Evolutionary conservation across 2,797 vertebrate genomes (phyloP).

Genomic region (Sylvia borin): DNA sequence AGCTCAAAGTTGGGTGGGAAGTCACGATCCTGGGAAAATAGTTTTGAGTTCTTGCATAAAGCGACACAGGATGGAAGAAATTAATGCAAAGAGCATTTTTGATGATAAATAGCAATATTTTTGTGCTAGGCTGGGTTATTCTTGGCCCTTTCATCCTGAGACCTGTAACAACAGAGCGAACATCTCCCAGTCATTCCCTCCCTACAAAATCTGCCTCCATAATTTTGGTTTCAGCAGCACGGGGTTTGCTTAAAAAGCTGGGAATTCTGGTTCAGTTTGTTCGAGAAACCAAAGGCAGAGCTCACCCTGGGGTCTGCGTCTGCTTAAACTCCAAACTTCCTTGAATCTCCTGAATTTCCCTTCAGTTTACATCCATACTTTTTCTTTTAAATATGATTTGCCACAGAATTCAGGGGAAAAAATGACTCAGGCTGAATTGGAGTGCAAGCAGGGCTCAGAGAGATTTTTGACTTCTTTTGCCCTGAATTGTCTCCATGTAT

Average conservation of each 20-base stretch:
- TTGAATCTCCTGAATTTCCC: background rate
- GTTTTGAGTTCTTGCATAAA: background rate
- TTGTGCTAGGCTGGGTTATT: background rate
- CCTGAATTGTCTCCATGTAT: background rate
- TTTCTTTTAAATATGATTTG: background rate
- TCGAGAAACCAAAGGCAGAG: background rate
- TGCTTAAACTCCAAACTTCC: background rate
- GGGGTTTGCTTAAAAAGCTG: background rate
- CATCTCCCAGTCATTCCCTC: fast-evolving
- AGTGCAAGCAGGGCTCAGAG: background rate
- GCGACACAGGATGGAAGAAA: background rate
- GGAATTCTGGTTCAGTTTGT: background rate
- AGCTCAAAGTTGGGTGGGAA: background rate
- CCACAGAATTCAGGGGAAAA: background rate
- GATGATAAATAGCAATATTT: background rate
- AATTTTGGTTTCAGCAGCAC: background rate
- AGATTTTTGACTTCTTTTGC: background rate
- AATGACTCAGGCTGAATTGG: fast-evolving
- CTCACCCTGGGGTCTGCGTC: background rate
- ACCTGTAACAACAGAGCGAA: background rate
- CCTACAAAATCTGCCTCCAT: background rate
- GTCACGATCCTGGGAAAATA: background rate
- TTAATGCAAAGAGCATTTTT: background rate
- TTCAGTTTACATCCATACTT: background rate
- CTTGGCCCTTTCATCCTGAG: background rate